These are phyloP conservation scores for Drosophila stalkeri DNA, from an alignment of 2,888 invertebrate genomes.

Conservation along the genomic window DNA sequence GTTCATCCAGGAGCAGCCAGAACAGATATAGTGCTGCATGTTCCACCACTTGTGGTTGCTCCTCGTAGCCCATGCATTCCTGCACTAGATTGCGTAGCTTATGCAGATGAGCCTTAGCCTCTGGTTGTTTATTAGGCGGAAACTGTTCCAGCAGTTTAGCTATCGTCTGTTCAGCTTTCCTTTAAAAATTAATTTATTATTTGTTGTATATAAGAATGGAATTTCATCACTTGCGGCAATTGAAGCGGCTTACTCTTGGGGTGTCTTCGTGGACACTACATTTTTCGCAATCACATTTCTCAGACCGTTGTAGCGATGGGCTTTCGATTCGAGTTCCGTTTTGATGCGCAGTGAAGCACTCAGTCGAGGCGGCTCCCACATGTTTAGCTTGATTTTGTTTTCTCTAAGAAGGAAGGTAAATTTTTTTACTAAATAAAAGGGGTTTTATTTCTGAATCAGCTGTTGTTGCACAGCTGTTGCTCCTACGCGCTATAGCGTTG, in stretches of 20 bases:
- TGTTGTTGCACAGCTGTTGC: conserved; percentile 50
- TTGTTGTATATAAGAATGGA: background rate
- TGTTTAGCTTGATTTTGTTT: conserved; percentile 32
- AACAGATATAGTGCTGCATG: conserved; percentile 88
- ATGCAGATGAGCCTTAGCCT: conserved; percentile 77
- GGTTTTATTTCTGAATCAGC: conserved; percentile 27
- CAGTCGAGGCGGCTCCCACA: conserved; percentile 87
- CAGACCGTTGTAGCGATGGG: conserved; percentile 55
- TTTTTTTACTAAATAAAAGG: conserved; percentile 16
- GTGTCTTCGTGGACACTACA: conserved; percentile 55
- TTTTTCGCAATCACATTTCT: conserved; percentile 22
- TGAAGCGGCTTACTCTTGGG: conserved; percentile 55
- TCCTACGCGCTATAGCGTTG: conserved; percentile 22
- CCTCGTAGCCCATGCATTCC: conserved; percentile 86
- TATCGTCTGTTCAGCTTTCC: conserved; percentile 67
- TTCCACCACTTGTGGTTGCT: conserved; percentile 87
- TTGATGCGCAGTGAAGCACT: conserved; percentile 89
- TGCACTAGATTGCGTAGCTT: conserved; percentile 83
- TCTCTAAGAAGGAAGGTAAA: conserved; percentile 10
- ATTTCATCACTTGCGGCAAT: conserved; percentile 62
- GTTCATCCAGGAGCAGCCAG: conserved; percentile 87
- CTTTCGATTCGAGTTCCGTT: conserved; percentile 86
- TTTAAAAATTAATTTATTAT: conserved; percentile 18
- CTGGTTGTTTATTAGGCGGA: conserved; percentile 58
- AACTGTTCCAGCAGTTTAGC: conserved; percentile 67